These are phyloP conservation scores for Sterna hirundo DNA, from an alignment of 2,113 vertebrate species.

Conservation along the genomic window DNA sequence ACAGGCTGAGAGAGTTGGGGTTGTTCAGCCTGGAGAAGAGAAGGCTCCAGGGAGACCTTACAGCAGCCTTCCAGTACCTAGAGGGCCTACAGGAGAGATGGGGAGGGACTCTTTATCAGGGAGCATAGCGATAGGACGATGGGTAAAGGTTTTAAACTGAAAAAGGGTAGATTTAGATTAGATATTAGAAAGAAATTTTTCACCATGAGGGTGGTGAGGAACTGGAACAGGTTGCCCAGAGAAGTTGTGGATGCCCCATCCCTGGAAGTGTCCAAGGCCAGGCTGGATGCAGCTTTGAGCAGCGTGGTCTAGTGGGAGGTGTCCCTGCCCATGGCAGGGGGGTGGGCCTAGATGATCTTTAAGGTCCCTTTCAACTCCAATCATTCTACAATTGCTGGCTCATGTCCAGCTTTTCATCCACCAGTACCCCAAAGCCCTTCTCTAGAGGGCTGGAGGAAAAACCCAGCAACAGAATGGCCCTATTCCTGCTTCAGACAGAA, in stretches of 20 bases:
- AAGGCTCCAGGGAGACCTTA: neutral
- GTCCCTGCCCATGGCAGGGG: neutral
- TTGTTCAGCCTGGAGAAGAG: neutral
- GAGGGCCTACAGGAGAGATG: neutral
- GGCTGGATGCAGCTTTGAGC: neutral
- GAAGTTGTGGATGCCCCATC: neutral
- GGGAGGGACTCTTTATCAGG: neutral
- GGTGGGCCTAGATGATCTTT: neutral
- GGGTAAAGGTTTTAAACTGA: neutral
- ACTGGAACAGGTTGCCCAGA: neutral
- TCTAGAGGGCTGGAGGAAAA: too few relatives aligned
- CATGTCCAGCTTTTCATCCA: accelerated
- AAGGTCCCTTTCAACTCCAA: neutral
- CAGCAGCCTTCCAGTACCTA: neutral
- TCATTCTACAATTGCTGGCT: neutral
- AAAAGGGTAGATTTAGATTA: neutral
- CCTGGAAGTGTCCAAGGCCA: neutral
- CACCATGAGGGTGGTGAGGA: neutral
- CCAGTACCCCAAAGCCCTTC: accelerated
- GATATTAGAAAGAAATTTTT: neutral
- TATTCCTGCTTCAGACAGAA: neutral
- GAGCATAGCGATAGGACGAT: neutral
- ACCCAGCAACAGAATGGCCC: accelerated
- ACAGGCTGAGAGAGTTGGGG: neutral
- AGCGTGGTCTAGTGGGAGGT: neutral